Evolutionary conservation across 1,140 invertebrate species (phyloP).

Genomic region (Lasioglossum baleicum): DNA sequence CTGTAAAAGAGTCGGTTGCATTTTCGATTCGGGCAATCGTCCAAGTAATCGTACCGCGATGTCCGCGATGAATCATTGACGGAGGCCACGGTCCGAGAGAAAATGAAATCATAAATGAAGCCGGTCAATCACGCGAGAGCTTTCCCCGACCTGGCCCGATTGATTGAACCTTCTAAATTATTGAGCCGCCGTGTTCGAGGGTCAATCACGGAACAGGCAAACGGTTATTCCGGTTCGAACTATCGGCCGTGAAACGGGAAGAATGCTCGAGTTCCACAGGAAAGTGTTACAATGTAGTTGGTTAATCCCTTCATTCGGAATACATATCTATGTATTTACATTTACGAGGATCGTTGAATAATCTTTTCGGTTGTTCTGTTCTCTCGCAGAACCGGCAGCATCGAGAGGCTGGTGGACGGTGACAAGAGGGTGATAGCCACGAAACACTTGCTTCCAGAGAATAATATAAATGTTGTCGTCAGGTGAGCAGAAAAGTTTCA

Average conservation of each 20-base stretch:
- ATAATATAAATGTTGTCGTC: slow-evolving; percentile 90
- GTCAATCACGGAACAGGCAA: slow-evolving; percentile 4
- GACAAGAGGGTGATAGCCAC: slow-evolving; percentile 66
- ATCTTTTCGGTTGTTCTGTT: not conserved
- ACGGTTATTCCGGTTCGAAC: slow-evolving; percentile 5
- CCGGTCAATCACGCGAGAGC: slow-evolving; percentile 36
- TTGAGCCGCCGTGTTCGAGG: slow-evolving; percentile 23
- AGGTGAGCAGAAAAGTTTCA: slow-evolving; percentile 76
- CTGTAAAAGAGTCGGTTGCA: not conserved
- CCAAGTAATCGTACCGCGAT: slow-evolving; percentile 2
- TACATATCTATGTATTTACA: too few species aligned
- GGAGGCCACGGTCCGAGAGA: not conserved
- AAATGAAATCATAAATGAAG: slow-evolving; percentile 25
- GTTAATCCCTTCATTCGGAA: not conserved
- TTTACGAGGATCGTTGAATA: not conserved
- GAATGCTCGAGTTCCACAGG: not conserved
- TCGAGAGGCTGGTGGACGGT: slow-evolving; percentile 66
- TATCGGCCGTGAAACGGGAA: not conserved
- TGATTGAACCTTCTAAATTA: slow-evolving; percentile 42
- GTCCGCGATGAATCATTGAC: slow-evolving; percentile 23
- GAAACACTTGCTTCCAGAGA: slow-evolving; percentile 80
- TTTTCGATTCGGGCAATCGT: not conserved
- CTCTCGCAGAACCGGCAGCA: slow-evolving; percentile 65
- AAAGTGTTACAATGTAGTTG: not conserved
- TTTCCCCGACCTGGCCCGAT: slow-evolving; percentile 19